A percentile compares a stretch with the other conserved stretches of the same genome.
phyloP scores from a whole-genome alignment of 2,113 vertebrate genomes.

The Hymenochirus boettgeri region DNA sequence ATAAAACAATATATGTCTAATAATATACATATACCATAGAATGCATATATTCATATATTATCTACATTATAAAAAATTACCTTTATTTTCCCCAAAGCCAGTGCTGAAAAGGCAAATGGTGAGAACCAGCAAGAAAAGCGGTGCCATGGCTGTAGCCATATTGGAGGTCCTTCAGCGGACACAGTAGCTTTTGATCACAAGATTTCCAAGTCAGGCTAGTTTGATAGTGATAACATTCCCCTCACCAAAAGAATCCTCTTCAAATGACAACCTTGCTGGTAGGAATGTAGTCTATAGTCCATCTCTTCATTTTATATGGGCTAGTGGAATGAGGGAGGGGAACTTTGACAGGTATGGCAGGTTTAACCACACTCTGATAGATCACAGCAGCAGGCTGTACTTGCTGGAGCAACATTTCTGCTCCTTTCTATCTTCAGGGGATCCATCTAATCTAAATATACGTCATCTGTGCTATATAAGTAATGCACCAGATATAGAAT shows the following conservation, averaged over 20 bases:
- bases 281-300: not conserved
- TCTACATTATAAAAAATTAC: not conserved
- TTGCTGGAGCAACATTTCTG: not conserved
- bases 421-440: not conserved
- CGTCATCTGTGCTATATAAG: too few species aligned
- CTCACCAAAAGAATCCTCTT: constrained; percentile 12
- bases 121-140: constrained; percentile 6
- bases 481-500: too few species aligned
- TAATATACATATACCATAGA: too few species aligned
- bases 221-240: constrained; percentile 16
- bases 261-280: not conserved
- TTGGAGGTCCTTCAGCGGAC: not conserved
- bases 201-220: constrained; percentile 3
- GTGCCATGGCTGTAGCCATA: constrained; percentile 13
- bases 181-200: not conserved
- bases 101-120: constrained; percentile 6
- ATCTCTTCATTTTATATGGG: constrained; percentile 27
- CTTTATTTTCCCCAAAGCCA: not conserved
- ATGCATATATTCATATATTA: not conserved
- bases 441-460: too few species aligned
- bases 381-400: constrained; percentile 1
- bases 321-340: constrained; percentile 23
- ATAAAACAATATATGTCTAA: too few species aligned
- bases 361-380: constrained; percentile 26
- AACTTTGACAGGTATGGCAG: constrained; percentile 30